A percentile compares a stretch with the other conserved stretches of the same genome.
Conservation (phyloP, 2,888 invertebrate species). For the Watsonalla binaria region DNA sequence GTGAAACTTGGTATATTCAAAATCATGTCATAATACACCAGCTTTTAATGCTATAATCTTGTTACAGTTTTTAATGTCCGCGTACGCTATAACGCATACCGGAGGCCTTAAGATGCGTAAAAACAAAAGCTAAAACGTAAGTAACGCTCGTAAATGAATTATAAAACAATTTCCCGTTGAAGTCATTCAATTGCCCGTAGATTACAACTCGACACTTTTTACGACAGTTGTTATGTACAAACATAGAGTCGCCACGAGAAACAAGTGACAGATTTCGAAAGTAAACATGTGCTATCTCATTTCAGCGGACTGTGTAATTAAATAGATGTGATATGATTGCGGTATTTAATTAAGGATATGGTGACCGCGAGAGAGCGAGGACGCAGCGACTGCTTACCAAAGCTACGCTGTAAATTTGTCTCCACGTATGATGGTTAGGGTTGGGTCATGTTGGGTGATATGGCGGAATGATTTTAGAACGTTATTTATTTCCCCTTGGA, state of each 20-base stretch:
- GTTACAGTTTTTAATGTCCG: too few species aligned
- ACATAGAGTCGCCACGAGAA: slow-evolving; percentile 5
- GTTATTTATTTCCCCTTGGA: too few species aligned
- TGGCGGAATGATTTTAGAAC: slow-evolving; percentile 11
- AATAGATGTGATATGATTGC: slow-evolving; percentile 41
- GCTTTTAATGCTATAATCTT: too few species aligned
- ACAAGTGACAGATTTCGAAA: slow-evolving; percentile 29
- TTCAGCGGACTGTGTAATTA: slow-evolving; percentile 61
- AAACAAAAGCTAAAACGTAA: background rate
- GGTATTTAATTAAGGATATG: slow-evolving; percentile 65
- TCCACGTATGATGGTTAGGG: slow-evolving; percentile 21
- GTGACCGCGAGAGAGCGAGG: slow-evolving; percentile 62
- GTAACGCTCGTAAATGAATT: background rate
- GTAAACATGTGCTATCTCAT: slow-evolving; percentile 25
- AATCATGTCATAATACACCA: too few species aligned
- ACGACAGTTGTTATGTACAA: background rate
- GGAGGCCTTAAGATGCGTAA: background rate
- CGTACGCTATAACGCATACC: too few species aligned
- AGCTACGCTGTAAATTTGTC: slow-evolving; percentile 56
- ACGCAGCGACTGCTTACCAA: slow-evolving; percentile 38
- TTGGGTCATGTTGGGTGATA: slow-evolving; percentile 12
- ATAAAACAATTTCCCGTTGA: background rate
- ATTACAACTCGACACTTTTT: background rate
- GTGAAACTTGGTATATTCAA: too few species aligned
- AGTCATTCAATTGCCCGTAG: background rate